A percentile compares a stretch with the other conserved stretches of the same genome.
Evolutionary conservation across 2,888 invertebrate species (phyloP).

Genomic region (Litoditis marina): DNA sequence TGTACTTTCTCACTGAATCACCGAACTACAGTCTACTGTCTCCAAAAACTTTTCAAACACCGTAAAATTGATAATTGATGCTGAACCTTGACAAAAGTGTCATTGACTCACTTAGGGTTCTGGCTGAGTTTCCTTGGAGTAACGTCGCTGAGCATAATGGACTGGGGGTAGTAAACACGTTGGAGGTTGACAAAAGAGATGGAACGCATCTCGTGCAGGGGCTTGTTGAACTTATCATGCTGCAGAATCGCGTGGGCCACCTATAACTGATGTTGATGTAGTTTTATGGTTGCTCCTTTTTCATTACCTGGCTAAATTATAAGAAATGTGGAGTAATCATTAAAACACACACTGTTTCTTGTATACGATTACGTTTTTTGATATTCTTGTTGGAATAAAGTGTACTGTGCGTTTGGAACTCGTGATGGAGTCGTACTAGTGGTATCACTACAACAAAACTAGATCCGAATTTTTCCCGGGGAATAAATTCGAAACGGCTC

Average conservation of each 20-base stretch:
- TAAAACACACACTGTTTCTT: background rate
- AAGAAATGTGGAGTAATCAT: background rate
- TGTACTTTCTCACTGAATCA: too few species aligned
- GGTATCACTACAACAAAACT: too few species aligned
- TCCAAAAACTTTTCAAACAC: too few species aligned
- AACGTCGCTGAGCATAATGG: conserved; percentile 82
- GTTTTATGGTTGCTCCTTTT: too few species aligned
- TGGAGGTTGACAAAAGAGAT: conserved; percentile 81
- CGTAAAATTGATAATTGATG: too few species aligned
- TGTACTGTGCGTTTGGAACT: too few species aligned
- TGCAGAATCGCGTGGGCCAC: conserved; percentile 87
- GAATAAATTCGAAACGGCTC: too few species aligned
- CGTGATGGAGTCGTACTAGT: too few species aligned
- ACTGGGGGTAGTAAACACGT: conserved; percentile 65
- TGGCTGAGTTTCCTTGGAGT: conserved; percentile 74
- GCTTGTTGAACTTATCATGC: conserved; percentile 82
- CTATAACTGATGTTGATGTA: conserved; percentile 61
- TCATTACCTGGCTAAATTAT: background rate
- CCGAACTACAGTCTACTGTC: too few species aligned
- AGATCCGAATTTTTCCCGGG: too few species aligned
- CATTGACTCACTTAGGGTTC: conserved; percentile 44
- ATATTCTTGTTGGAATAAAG: background rate
- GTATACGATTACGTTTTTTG: background rate
- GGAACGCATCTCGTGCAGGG: conserved; percentile 90
- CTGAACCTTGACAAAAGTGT: too few species aligned